Percentiles rank a stretch among this genome's conserved stretches.
Evolutionary conservation across 2,888 invertebrate genomes (phyloP).

Genomic region (Sympetrum striolatum): DNA sequence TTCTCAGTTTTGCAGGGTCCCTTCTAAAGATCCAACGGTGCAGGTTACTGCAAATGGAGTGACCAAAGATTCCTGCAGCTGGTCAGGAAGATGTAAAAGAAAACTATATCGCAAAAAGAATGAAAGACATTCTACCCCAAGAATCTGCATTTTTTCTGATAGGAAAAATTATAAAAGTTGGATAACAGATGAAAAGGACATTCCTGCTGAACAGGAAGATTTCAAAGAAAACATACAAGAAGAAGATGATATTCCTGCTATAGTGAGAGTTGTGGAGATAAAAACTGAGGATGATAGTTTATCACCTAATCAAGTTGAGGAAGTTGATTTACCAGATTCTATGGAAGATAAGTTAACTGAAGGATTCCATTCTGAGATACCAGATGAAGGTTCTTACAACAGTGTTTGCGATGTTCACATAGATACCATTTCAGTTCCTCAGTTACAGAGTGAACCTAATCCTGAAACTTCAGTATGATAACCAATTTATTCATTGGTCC

Average conservation of each 20-base stretch:
- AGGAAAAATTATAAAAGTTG: slow-evolving; percentile 3
- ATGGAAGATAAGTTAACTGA: not conserved
- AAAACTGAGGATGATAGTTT: not conserved
- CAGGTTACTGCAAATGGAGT: not conserved
- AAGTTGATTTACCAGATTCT: not conserved
- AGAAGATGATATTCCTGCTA: not conserved
- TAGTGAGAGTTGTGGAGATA: not conserved
- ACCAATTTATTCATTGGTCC: too few relatives aligned
- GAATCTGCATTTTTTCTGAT: slow-evolving; percentile 3
- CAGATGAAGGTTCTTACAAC: not conserved
- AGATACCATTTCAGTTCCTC: not conserved
- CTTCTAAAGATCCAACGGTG: not conserved
- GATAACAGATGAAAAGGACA: not conserved
- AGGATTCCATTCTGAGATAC: not conserved
- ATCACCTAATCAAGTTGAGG: not conserved
- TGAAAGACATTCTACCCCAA: slow-evolving; percentile 7
- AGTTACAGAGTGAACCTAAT: not conserved
- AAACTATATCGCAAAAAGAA: not conserved
- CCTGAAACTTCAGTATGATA: slow-evolving; percentile 21
- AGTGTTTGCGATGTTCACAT: not conserved
- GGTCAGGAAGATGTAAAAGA: slow-evolving; percentile 20
- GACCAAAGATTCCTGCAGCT: not conserved
- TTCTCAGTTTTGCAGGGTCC: not conserved
- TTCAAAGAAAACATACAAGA: not conserved
- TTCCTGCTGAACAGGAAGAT: not conserved